phyloP scores from a whole-genome alignment of 2,113 vertebrate genomes.

The Synodontis membranacea region DNA sequence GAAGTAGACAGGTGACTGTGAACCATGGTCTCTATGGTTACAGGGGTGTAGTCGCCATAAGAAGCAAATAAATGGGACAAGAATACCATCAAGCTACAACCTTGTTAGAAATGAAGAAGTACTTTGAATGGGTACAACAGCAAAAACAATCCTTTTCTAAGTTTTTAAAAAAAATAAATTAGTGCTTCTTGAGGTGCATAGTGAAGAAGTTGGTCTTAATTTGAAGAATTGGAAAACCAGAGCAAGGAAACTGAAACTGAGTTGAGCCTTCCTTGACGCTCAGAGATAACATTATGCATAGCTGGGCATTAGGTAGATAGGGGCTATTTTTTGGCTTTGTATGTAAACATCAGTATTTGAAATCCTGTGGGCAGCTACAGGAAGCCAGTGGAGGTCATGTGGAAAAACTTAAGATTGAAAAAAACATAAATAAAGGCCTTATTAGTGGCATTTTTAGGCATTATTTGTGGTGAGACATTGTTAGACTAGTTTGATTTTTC shows the following conservation, averaged over 20 bases:
- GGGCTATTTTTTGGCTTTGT: not conserved
- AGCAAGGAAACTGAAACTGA: too few species aligned
- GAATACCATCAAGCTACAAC: not conserved
- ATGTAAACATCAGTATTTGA: not conserved
- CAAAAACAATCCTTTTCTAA: too few species aligned
- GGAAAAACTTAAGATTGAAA: not conserved
- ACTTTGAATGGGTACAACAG: not conserved
- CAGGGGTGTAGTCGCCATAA: not conserved
- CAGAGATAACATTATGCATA: not conserved
- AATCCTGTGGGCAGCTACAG: not conserved
- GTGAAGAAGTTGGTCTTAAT: not conserved
- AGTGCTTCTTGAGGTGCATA: not conserved
- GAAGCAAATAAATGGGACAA: not conserved
- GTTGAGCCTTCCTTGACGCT: not conserved
- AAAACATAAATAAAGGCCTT: not conserved
- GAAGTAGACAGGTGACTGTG: slow-evolving; percentile 87
- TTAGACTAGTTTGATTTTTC: not conserved
- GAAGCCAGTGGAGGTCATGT: not conserved
- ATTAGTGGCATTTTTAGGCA: not conserved
- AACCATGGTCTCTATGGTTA: not conserved
- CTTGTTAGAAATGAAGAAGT: not conserved
- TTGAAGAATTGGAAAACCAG: too few species aligned
- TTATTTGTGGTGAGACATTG: not conserved
- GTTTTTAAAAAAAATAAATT: not conserved
- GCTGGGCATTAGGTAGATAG: not conserved